Percentiles rank a stretch among this genome's conserved stretches.
Evolutionary conservation across 1,140 invertebrate species (phyloP).

Genomic region (Dendrolimus kikuchii): DNA sequence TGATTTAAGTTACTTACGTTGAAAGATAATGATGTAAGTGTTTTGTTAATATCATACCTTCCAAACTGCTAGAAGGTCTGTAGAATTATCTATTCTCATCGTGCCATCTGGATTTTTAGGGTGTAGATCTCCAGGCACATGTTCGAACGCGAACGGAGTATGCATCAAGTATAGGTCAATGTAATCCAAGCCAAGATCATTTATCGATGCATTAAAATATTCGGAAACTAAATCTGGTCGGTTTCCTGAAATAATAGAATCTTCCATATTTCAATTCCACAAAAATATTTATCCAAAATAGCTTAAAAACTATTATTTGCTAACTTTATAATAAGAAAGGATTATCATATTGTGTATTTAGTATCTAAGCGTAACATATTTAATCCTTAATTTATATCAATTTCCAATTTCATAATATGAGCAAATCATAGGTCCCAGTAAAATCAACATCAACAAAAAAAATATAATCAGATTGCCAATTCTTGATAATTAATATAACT

Average conservation of each 20-base stretch:
- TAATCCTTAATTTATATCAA: no score
- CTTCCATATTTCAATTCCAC: background rate
- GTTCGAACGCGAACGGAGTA: constrained; percentile 67
- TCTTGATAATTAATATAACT: no score
- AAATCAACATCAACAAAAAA: no score
- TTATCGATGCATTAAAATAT: constrained; percentile 74
- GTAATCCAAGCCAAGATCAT: constrained; percentile 76
- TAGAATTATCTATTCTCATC: constrained; percentile 76
- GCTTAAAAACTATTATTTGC: background rate
- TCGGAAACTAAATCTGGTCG: constrained; percentile 73
- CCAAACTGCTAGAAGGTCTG: constrained; percentile 81
- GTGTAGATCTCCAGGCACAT: constrained; percentile 58
- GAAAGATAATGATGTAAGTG: no score
- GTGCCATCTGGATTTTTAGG: constrained; percentile 75
- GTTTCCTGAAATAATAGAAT: constrained; percentile 37
- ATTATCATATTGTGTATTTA: no score
- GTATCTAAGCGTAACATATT: no score
- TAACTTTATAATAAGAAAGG: no score
- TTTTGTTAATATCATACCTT: constrained; percentile 70
- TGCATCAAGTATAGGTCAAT: constrained; percentile 82
- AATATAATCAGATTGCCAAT: no score
- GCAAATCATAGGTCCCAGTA: no score
- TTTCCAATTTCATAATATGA: no score
- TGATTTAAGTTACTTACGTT: no score
- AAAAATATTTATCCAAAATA: background rate